Conservation (phyloP, 1,140 invertebrate genomes). For the Aphis craccivora region DNA sequence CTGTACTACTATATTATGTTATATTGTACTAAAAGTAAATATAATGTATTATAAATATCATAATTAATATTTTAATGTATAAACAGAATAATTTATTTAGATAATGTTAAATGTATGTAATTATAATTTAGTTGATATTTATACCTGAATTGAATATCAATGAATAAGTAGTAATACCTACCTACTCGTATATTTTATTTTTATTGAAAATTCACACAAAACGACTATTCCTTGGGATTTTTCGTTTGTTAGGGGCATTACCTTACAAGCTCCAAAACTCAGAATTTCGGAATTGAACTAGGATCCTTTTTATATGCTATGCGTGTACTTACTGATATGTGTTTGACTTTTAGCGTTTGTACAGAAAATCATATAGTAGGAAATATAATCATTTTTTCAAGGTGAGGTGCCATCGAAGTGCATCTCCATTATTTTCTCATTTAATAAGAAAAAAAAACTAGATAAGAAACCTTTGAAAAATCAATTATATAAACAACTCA, state of each 20-base stretch:
- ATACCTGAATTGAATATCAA: not conserved
- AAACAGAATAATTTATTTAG: no score
- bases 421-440: no score
- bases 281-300: not conserved
- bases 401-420: no score
- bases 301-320: not conserved
- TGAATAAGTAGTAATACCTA: not conserved
- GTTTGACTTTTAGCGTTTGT: no score
- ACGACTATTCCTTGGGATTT: not conserved
- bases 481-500: not conserved
- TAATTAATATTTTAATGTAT: no score
- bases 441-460: not conserved
- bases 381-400: no score
- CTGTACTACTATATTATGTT: not conserved
- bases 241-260: not conserved
- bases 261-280: not conserved
- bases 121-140: no score
- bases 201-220: no score
- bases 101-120: no score
- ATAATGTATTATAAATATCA: no score
- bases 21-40: not conserved
- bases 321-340: not conserved
- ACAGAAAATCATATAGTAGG: no score
- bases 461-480: not conserved
- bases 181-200: no score